These are phyloP conservation scores for Latrodectus geometricus DNA, from an alignment of 1,140 invertebrate species.

Conservation along the genomic window DNA sequence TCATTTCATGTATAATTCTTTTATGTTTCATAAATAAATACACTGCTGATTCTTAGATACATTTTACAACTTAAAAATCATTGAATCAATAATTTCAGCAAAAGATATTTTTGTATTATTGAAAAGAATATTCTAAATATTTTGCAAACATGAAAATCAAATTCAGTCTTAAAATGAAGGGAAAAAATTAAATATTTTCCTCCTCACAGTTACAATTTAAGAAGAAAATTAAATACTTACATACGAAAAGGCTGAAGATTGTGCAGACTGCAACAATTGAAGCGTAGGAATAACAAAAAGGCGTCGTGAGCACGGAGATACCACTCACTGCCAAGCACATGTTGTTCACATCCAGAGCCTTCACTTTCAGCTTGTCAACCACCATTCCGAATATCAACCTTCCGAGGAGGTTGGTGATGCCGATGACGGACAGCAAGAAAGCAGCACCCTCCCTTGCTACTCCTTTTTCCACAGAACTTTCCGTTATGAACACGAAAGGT, in stretches of 20 bases:
- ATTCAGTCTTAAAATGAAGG: no score
- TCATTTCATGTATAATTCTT: no score
- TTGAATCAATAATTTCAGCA: no score
- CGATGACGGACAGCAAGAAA: constrained; percentile 87
- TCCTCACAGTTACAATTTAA: no score
- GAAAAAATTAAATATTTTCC: no score
- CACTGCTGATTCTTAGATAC: no score
- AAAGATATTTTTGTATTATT: no score
- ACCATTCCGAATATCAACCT: constrained; percentile 73
- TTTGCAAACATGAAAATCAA: no score
- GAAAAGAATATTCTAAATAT: no score
- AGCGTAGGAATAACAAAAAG: constrained; percentile 83
- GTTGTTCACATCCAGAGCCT: constrained; percentile 94
- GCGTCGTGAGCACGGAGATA: constrained; percentile 84
- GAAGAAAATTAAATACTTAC: constrained; percentile 76
- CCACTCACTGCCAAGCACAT: constrained; percentile 91
- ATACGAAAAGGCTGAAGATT: constrained; percentile 94
- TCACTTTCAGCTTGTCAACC: constrained; percentile 75
- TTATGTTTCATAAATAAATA: no score
- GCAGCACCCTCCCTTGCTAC: constrained; percentile 78
- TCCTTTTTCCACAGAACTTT: constrained; percentile 80
- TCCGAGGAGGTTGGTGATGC: constrained; percentile 72
- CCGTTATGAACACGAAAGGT: constrained; percentile 93
- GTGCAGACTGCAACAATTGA: constrained; percentile 86
- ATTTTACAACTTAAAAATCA: no score